Conservation (phyloP, 2,797 vertebrate genomes). For the Sebastes matsubarae region DNA sequence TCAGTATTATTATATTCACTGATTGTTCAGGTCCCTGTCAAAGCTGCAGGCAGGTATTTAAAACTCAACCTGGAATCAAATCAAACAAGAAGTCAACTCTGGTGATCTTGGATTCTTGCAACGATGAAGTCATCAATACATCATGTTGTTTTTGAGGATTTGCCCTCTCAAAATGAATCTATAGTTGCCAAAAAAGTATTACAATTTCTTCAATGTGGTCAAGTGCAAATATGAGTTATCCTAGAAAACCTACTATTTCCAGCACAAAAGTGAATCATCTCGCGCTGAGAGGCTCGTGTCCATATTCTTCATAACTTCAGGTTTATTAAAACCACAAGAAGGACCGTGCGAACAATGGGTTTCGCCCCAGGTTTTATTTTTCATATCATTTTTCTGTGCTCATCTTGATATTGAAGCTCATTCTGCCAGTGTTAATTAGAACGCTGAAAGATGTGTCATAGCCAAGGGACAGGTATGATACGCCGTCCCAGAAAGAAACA, state of each 20-base stretch:
- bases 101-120: neutral
- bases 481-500: neutral
- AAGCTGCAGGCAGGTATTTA: neutral
- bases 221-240: neutral
- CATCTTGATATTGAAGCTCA: slow-evolving; percentile 1
- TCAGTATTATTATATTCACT: neutral
- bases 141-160: neutral
- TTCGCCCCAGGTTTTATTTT: neutral
- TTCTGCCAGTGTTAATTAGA: neutral
- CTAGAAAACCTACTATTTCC: neutral
- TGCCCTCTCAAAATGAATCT: neutral
- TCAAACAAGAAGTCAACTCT: neutral
- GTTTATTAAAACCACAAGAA: neutral
- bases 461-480: neutral
- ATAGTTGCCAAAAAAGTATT: neutral
- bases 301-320: neutral
- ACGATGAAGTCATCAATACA: neutral
- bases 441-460: neutral
- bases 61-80: neutral
- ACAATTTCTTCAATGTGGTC: neutral
- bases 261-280: neutral
- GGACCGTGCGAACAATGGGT: neutral
- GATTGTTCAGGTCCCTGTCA: neutral
- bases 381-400: neutral
- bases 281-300: neutral